Conservation (phyloP, 2,113 vertebrate species). For the Actenoides hombroni region DNA sequence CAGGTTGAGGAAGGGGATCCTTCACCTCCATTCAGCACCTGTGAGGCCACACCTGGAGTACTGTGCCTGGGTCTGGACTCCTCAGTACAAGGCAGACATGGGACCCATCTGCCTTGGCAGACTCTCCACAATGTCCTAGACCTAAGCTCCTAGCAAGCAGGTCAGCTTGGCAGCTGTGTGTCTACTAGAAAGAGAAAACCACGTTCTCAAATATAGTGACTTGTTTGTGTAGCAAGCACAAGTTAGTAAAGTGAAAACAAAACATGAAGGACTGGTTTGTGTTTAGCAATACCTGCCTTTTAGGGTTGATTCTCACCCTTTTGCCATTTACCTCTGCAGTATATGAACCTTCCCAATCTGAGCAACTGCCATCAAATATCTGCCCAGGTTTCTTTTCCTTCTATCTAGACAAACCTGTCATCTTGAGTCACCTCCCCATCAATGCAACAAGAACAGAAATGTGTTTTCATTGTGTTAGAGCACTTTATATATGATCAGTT, state of each 20-base stretch:
- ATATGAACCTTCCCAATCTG: background rate
- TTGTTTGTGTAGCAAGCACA: background rate
- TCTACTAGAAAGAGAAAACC: background rate
- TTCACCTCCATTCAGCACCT: background rate
- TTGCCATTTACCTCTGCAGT: background rate
- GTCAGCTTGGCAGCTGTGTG: background rate
- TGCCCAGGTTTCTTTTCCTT: background rate
- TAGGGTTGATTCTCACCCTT: background rate
- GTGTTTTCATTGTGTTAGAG: background rate
- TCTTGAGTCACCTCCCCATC: background rate
- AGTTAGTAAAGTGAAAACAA: background rate
- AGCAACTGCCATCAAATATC: background rate
- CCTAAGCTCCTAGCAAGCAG: background rate
- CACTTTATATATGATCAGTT: background rate
- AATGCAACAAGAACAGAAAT: background rate
- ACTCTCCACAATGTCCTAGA: background rate
- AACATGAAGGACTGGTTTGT: background rate
- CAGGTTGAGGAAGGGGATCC: background rate
- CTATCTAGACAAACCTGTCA: background rate
- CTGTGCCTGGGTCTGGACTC: background rate
- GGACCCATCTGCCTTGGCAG: background rate
- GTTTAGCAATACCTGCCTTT: background rate
- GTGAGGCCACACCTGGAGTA: background rate
- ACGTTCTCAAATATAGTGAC: background rate
- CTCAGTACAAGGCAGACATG: background rate